phyloP scores from a whole-genome alignment of 2,113 vertebrate species.

The Thunnus thynnus region DNA sequence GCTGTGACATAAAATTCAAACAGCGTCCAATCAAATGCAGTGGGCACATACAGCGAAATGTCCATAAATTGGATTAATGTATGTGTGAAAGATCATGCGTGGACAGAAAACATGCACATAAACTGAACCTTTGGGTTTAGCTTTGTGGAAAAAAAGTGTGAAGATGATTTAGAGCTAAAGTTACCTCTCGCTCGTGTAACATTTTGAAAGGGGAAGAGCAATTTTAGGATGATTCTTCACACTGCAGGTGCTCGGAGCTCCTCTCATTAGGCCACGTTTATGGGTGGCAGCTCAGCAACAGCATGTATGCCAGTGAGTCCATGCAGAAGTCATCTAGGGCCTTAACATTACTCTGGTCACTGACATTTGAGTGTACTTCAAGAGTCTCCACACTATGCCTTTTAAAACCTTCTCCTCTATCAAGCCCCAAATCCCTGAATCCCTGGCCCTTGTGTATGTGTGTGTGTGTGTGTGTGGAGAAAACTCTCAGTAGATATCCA shows the following conservation, averaged over 20 bases:
- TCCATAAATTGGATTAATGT: slow-evolving; percentile 31
- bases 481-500: slow-evolving; percentile 60
- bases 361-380: slow-evolving; percentile 65
- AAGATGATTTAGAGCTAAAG: slow-evolving; percentile 74
- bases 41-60: slow-evolving; percentile 13
- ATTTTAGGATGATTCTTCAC: slow-evolving; percentile 80
- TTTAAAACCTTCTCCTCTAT: slow-evolving; percentile 57
- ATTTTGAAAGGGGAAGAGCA: slow-evolving; percentile 79
- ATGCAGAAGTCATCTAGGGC: slow-evolving; percentile 67
- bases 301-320: slow-evolving; percentile 18
- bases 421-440: slow-evolving; percentile 59
- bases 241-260: slow-evolving; percentile 56
- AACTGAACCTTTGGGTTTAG: slow-evolving; percentile 40
- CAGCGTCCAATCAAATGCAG: neutral
- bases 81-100: neutral
- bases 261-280: slow-evolving; percentile 75
- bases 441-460: neutral
- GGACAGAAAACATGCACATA: neutral
- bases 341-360: slow-evolving; percentile 63
- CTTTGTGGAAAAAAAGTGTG: slow-evolving; percentile 62
- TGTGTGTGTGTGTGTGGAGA: slow-evolving; percentile 29
- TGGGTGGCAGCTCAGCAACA: slow-evolving; percentile 40
- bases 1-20: neutral
- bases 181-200: slow-evolving; percentile 70
- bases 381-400: slow-evolving; percentile 60